Conservation (phyloP, 2,888 invertebrate genomes). For the Sarcophaga carnaria region DNA sequence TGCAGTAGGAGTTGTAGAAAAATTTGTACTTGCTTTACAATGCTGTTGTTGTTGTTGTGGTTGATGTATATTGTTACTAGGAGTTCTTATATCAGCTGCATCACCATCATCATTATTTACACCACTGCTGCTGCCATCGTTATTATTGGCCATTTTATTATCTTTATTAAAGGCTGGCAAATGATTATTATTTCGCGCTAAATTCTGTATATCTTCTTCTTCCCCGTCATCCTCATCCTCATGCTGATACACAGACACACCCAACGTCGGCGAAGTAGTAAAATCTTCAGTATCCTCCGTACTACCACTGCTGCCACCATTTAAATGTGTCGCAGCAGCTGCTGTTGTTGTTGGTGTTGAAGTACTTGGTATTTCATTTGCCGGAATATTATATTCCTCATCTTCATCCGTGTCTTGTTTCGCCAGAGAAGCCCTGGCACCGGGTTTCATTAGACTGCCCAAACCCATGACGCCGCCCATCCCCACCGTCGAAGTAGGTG, state of each 20-base stretch:
- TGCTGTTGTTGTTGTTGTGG: conserved; percentile 22
- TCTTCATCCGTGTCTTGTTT: conserved; percentile 66
- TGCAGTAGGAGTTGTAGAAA: conserved; percentile 40
- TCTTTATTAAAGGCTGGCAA: conserved; percentile 8
- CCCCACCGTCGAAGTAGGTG: conserved; percentile 44
- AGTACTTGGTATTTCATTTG: conserved; percentile 9
- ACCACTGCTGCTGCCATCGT: background rate
- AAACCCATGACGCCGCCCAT: background rate
- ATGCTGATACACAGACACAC: conserved; percentile 72
- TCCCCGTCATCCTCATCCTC: background rate
- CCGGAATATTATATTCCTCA: conserved; percentile 57
- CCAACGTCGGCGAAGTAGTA: conserved; percentile 73
- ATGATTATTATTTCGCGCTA: conserved; percentile 66
- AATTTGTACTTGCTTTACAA: conserved; percentile 66
- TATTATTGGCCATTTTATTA: background rate
- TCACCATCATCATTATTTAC: conserved; percentile 7
- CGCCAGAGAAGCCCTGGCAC: conserved; percentile 56
- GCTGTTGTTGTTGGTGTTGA: conserved; percentile 38
- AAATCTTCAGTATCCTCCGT: conserved; percentile 73
- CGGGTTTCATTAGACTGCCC: conserved; percentile 45
- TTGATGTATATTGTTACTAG: background rate
- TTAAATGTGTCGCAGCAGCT: conserved; percentile 3
- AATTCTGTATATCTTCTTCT: conserved; percentile 35
- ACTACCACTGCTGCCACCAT: conserved; percentile 12
- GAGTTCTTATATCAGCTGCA: background rate